Evolutionary conservation across 1,140 invertebrate species (phyloP).

Genomic region (Drosophila littoralis): DNA sequence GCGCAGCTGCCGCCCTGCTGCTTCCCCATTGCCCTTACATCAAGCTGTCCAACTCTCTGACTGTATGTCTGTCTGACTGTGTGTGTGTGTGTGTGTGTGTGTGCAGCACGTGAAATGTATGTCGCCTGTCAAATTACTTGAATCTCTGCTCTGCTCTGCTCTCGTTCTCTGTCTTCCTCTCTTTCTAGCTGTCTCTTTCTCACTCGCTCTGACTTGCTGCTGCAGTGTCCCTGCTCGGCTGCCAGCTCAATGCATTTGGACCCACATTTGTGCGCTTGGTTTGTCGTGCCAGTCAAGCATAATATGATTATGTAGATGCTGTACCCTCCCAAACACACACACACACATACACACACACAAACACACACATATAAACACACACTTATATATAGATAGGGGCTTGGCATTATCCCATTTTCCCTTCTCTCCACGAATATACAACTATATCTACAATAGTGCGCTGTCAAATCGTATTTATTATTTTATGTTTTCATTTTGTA

Average conservation of each 20-base stretch:
- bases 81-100: conserved; percentile 28
- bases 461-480: conserved; percentile 82
- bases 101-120: conserved; percentile 68
- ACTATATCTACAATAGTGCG: conserved; percentile 37
- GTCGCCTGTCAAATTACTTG: conserved; percentile 82
- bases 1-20: conserved; percentile 50
- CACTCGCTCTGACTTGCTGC: not conserved
- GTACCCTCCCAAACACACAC: conserved; percentile 25
- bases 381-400: conserved; percentile 5
- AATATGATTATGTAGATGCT: conserved; percentile 82
- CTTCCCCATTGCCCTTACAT: not conserved
- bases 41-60: conserved; percentile 20
- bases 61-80: conserved; percentile 26
- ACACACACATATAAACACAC: conserved; percentile 19
- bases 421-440: conserved; percentile 28
- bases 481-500: conserved; percentile 83
- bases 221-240: conserved; percentile 16
- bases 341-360: conserved; percentile 11
- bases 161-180: conserved; percentile 19
- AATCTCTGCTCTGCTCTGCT: conserved; percentile 71
- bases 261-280: conserved; percentile 81
- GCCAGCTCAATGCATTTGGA: conserved; percentile 75
- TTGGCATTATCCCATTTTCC: conserved; percentile 20
- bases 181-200: conserved; percentile 1
- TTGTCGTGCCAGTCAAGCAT: conserved; percentile 81